Conservation (phyloP, 2,797 vertebrate genomes). For the Jordanella pulchra region DNA sequence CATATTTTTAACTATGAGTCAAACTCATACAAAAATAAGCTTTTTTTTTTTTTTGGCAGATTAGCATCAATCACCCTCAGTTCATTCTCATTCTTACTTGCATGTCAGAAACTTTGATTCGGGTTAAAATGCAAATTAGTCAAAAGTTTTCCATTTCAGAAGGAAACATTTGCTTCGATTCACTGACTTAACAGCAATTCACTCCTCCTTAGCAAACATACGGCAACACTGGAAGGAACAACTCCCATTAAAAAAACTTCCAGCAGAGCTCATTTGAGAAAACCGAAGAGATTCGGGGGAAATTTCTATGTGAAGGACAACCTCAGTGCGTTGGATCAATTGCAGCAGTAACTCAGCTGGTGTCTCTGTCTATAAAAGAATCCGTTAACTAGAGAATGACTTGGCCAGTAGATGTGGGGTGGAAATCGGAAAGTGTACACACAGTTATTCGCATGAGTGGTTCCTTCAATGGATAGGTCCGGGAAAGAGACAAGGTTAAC, state of each 20-base stretch:
- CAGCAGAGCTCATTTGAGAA: background rate
- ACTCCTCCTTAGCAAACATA: background rate
- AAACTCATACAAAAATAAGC: too few relatives aligned
- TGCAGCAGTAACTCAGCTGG: background rate
- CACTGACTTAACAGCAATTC: background rate
- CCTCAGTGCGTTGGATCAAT: background rate
- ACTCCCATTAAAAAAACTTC: background rate
- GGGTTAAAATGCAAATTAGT: too few relatives aligned
- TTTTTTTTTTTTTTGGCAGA: too few relatives aligned
- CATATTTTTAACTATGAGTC: too few relatives aligned
- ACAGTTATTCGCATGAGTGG: background rate
- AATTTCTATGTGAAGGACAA: background rate
- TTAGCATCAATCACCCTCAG: too few relatives aligned
- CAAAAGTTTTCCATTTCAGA: too few relatives aligned
- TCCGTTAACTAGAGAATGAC: background rate
- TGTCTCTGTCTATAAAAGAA: background rate
- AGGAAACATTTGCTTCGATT: too few relatives aligned
- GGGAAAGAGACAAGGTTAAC: slow-evolving; percentile 3
- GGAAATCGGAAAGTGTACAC: background rate
- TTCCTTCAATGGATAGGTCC: background rate
- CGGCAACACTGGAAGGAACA: background rate
- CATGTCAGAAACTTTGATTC: too few relatives aligned
- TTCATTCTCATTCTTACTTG: too few relatives aligned
- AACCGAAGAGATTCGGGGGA: too few relatives aligned
- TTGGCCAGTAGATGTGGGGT: background rate